phyloP scores from a whole-genome alignment of 1,140 invertebrate genomes.

The Teleogryllus occipitalis region DNA sequence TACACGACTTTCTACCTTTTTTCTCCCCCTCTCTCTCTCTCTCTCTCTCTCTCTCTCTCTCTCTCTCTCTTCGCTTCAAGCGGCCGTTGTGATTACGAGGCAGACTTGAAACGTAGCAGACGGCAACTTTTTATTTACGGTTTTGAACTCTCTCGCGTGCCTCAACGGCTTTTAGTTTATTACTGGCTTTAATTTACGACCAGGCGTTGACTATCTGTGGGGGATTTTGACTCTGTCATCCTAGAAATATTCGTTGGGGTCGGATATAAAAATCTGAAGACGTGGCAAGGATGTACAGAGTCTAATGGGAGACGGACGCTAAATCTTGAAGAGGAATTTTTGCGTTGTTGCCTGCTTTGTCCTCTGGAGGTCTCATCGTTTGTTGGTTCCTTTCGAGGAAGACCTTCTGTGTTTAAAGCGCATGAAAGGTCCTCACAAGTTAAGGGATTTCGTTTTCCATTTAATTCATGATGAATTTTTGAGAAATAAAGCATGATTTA shows the following conservation, averaged over 20 bases:
- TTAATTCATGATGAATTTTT: no score
- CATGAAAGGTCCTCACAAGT: neutral
- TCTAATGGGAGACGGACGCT: neutral
- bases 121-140: constrained; percentile 1
- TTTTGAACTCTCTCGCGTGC: neutral
- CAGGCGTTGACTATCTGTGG: neutral
- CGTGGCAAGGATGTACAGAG: neutral
- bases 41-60: neutral
- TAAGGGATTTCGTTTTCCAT: no score
- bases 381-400: neutral
- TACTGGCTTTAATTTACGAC: neutral
- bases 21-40: neutral
- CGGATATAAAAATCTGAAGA: neutral
- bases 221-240: constrained; percentile 1
- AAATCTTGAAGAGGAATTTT: constrained; percentile 2
- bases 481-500: no score
- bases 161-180: neutral
- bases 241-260: neutral
- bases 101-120: neutral
- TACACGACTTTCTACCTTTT: neutral
- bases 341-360: neutral
- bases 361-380: neutral
- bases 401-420: neutral
- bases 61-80: neutral
- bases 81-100: neutral